Conservation (phyloP, 2,113 vertebrate species). For the Rhynchopsitta pachyrhyncha region DNA sequence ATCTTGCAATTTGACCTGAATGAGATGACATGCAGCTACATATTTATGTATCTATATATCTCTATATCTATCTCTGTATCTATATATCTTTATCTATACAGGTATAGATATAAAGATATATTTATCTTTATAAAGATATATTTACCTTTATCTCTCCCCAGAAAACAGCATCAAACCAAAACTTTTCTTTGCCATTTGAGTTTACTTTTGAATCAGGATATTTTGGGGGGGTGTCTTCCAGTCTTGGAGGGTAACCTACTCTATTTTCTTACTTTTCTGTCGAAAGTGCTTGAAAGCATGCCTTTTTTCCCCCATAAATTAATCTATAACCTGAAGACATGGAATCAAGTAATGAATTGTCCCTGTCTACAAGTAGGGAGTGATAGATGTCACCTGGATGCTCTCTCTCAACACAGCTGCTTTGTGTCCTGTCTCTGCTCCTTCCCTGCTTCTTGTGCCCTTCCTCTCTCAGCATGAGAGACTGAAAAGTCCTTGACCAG, state of each 20-base stretch:
- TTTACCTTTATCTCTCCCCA: not conserved
- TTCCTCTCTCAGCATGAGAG: not conserved
- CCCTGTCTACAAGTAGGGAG: not conserved
- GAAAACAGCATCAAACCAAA: rapidly evolving
- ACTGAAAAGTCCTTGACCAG: not conserved
- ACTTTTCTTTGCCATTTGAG: not conserved
- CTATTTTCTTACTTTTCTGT: not conserved
- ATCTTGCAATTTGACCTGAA: not conserved
- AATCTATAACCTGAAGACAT: not conserved
- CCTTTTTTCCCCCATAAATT: not conserved
- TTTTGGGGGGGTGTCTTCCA: not conserved
- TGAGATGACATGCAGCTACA: not conserved
- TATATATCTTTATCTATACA: rapidly evolving
- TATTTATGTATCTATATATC: not conserved
- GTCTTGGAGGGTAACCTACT: not conserved
- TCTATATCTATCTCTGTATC: not conserved
- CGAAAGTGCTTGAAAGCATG: not conserved
- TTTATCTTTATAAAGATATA: not conserved
- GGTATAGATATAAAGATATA: not conserved
- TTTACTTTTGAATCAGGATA: not conserved
- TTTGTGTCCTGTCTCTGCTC: not conserved
- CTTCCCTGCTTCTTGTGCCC: not conserved
- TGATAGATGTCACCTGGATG: not conserved
- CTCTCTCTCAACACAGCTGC: not conserved
- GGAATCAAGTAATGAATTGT: not conserved